A percentile compares a stretch with the other conserved stretches of the same genome.
Conservation (phyloP, 2,888 invertebrate genomes). For the Pantelozetes paolii region DNA sequence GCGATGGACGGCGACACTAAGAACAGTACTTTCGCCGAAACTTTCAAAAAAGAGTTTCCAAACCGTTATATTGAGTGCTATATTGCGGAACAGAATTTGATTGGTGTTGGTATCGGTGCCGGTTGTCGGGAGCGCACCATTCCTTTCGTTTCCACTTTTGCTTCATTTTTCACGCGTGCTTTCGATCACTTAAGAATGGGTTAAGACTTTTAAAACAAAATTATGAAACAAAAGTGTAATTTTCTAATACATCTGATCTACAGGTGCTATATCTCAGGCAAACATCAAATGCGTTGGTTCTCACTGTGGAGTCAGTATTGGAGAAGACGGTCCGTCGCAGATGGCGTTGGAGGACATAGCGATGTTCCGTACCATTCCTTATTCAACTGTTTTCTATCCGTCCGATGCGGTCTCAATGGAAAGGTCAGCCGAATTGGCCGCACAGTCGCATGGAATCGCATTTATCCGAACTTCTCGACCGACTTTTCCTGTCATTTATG, state of each 20-base stretch:
- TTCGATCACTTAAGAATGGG: conserved; percentile 99
- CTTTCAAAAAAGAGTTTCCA: conserved; percentile 66
- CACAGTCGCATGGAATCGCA: conserved; percentile 88
- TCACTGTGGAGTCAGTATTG: conserved; percentile 96
- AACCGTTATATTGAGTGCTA: conserved; percentile 90
- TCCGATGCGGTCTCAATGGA: conserved; percentile 91
- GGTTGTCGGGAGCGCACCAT: conserved; percentile 87
- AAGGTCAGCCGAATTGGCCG: conserved; percentile 89
- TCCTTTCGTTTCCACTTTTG: conserved; percentile 94
- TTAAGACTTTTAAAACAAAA: conserved; percentile 20
- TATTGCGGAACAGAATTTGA: conserved; percentile 98
- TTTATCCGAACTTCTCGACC: conserved; percentile 95
- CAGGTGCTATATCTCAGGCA: conserved; percentile 83
- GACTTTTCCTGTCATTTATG: conserved; percentile 77
- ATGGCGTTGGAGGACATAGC: conserved; percentile 99
- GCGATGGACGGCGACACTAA: conserved; percentile 97
- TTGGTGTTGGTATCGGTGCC: conserved; percentile 90
- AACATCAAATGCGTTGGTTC: conserved; percentile 95
- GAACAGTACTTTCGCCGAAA: conserved; percentile 95
- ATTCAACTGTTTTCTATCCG: conserved; percentile 65
- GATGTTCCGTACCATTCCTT: conserved; percentile 84
- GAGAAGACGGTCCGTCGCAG: conserved; percentile 97
- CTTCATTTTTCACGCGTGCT: conserved; percentile 92
- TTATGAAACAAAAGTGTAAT: neutral
- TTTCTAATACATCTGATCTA: neutral